A percentile compares a stretch with the other conserved stretches of the same genome.
phyloP scores from a whole-genome alignment of 2,888 invertebrate species.

The Oeneis ivallda region DNA sequence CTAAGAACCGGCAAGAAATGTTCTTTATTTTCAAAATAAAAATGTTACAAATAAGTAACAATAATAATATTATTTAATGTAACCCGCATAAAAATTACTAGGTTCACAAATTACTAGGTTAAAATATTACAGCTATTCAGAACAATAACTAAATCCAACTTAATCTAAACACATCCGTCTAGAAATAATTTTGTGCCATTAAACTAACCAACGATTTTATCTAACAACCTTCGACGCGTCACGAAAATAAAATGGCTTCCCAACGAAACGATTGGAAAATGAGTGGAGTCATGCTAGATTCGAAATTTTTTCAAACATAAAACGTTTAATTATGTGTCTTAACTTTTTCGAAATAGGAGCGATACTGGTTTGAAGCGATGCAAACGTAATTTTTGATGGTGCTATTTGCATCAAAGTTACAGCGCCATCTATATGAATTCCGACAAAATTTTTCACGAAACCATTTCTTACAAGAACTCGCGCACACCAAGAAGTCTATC shows the following conservation, averaged over 20 bases:
- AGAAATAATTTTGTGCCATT: constrained; percentile 33
- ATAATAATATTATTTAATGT: too few species aligned
- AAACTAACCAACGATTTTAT: constrained; percentile 39
- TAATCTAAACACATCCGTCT: constrained; percentile 32
- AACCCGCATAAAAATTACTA: too few species aligned
- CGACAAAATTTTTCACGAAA: constrained; percentile 77
- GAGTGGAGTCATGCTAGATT: constrained; percentile 37
- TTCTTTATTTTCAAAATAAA: too few species aligned
- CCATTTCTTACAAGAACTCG: constrained; percentile 79
- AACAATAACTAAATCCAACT: neutral
- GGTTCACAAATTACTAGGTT: too few species aligned
- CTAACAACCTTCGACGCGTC: constrained; percentile 40
- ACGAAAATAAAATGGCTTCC: constrained; percentile 42
- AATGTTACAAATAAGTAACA: too few species aligned
- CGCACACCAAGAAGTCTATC: constrained; percentile 52
- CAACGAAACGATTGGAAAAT: constrained; percentile 38
- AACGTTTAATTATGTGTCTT: constrained; percentile 44
- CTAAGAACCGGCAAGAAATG: too few species aligned
- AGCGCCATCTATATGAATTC: constrained; percentile 78
- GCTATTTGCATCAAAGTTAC: constrained; percentile 59
- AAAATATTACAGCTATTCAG: neutral
- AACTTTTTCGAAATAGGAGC: constrained; percentile 4
- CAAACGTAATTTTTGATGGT: constrained; percentile 66
- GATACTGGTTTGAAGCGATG: constrained; percentile 24
- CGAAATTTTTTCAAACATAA: constrained; percentile 34